A percentile compares a stretch with the other conserved stretches of the same genome.
Conservation (phyloP, 2,888 invertebrate genomes). For the Aspidiotus destructor region DNA sequence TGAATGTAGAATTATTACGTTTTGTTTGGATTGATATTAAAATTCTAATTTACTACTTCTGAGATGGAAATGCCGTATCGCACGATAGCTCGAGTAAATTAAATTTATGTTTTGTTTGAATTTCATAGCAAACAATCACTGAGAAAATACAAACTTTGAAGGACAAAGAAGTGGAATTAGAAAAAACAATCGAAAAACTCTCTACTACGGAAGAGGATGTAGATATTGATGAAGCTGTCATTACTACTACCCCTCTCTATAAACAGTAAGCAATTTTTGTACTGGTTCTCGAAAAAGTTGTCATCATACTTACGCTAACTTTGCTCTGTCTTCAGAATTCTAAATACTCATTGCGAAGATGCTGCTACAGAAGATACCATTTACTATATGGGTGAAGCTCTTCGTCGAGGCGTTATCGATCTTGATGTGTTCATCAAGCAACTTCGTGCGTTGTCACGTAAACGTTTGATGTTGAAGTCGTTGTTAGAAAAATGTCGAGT, state of each 20-base stretch:
- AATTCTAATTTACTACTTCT: too few relatives aligned
- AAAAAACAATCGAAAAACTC: slow-evolving; percentile 60
- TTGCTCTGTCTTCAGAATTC: slow-evolving; percentile 49
- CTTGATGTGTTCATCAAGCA: slow-evolving; percentile 93
- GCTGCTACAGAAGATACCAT: slow-evolving; percentile 97
- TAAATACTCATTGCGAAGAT: slow-evolving; percentile 93
- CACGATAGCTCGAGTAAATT: too few relatives aligned
- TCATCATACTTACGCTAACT: neutral
- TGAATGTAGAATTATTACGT: too few relatives aligned
- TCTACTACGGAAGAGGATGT: slow-evolving; percentile 68
- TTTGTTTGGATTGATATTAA: too few relatives aligned
- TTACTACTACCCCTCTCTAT: slow-evolving; percentile 89
- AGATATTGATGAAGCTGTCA: slow-evolving; percentile 93
- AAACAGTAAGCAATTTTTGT: slow-evolving; percentile 60
- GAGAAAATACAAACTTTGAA: slow-evolving; percentile 71
- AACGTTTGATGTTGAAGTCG: slow-evolving; percentile 91
- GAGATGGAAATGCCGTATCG: too few relatives aligned
- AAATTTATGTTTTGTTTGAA: slow-evolving; percentile 29
- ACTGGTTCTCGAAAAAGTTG: neutral
- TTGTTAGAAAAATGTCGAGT: slow-evolving; percentile 81
- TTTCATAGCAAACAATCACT: slow-evolving; percentile 43
- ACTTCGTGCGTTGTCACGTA: slow-evolving; percentile 85
- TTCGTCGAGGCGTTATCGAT: slow-evolving; percentile 85
- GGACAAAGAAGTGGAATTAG: slow-evolving; percentile 79
- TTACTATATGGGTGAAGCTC: slow-evolving; percentile 92